These are phyloP conservation scores for Ctenochaetus hawaiiensis DNA, from an alignment of 2,797 vertebrate species.

Conservation along the genomic window DNA sequence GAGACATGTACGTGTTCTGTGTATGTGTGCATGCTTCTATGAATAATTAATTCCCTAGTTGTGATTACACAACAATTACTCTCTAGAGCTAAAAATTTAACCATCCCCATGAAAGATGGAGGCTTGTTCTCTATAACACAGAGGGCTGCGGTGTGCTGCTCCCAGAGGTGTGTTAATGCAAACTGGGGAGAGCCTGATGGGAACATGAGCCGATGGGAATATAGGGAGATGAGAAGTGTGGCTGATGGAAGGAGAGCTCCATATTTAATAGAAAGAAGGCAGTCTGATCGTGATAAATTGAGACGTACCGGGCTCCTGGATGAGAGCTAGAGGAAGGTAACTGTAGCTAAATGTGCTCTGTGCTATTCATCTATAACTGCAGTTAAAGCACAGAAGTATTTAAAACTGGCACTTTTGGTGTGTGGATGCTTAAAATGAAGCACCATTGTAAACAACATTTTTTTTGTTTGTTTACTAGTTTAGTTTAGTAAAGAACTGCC, in stretches of 20 bases:
- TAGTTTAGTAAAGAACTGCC: no score
- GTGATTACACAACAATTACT: constrained; percentile 81
- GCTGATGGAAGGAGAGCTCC: constrained; percentile 44
- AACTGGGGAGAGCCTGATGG: constrained; percentile 56
- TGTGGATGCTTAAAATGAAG: not conserved
- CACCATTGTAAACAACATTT: not conserved
- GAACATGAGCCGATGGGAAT: constrained; percentile 51
- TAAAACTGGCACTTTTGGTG: not conserved
- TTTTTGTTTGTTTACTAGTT: not conserved
- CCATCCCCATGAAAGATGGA: constrained; percentile 69
- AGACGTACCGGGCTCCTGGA: constrained; percentile 24
- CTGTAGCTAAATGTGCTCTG: not conserved
- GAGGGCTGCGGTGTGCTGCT: constrained; percentile 34
- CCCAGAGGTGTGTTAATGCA: constrained; percentile 64
- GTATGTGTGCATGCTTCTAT: constrained; percentile 49
- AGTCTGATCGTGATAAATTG: constrained; percentile 14
- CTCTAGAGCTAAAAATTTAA: constrained; percentile 73
- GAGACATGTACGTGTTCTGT: constrained; percentile 18
- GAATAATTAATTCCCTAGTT: constrained; percentile 76
- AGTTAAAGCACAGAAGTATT: not conserved
- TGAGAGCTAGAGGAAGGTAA: not conserved
- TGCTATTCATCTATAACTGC: not conserved
- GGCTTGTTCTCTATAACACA: constrained; percentile 56
- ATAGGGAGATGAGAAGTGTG: constrained; percentile 21
- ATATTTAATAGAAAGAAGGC: constrained; percentile 22